Evolutionary conservation across 2,797 vertebrate species (phyloP).

Genomic region (Triplophysa yarkandensis): DNA sequence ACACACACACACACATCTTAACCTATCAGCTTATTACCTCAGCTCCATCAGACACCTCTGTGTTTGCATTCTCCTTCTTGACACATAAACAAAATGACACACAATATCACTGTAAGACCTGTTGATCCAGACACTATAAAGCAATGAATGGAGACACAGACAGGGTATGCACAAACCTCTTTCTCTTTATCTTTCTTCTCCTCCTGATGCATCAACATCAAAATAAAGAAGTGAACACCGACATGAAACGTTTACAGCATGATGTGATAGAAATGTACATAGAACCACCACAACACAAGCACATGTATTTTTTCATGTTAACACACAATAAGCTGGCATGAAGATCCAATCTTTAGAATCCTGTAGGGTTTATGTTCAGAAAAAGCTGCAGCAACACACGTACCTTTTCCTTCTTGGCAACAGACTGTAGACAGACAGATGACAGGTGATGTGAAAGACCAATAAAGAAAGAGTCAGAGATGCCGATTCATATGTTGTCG

Average conservation of each 20-base stretch:
- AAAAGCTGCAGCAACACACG: conserved; percentile 50
- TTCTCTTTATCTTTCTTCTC: conserved; percentile 77
- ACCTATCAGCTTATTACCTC: conserved; percentile 31
- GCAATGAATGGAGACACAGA: neutral
- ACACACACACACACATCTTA: conserved; percentile 23
- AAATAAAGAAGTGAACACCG: conserved; percentile 42
- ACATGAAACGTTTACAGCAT: conserved; percentile 17
- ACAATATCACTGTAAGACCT: conserved; percentile 22
- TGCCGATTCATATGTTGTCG: neutral
- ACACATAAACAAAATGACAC: conserved; percentile 36
- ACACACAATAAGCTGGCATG: no score
- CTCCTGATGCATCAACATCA: conserved; percentile 64
- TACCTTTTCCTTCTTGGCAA: conserved; percentile 68
- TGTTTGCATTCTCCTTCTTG: conserved; percentile 65
- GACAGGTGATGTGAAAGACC: neutral
- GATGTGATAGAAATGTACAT: neutral
- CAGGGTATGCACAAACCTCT: conserved; percentile 67
- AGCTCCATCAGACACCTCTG: conserved; percentile 66
- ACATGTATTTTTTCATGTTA: no score
- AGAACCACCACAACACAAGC: neutral
- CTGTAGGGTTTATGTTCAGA: neutral
- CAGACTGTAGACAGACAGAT: conserved; percentile 50
- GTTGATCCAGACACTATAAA: conserved; percentile 8
- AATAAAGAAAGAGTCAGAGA: conserved; percentile 15
- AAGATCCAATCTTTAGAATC: no score